Base-by-base conservation (phyloP, 2,797 vertebrate genomes). In the Echiichthys vipera region DNA sequence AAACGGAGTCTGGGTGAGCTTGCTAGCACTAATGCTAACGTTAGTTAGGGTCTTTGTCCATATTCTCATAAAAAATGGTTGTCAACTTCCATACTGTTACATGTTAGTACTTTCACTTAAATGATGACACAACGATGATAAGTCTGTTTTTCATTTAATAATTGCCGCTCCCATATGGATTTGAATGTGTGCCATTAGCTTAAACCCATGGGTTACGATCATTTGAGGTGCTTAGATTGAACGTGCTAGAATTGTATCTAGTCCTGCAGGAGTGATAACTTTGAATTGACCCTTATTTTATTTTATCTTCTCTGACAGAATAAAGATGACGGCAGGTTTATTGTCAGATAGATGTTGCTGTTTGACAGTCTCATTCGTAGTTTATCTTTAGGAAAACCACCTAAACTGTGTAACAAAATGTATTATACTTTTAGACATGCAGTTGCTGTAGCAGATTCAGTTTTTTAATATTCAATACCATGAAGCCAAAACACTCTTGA, bases 341-440 rank as follows among this genome's bases (percentile, higher is more conserved):
- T 30, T 54, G 13, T 32, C 24, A 24, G 13, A 14, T 68, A 22
- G 30, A n/a, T 46, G 27, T 47, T 13, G 9, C 14, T 53, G 63
- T 54, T 53, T 29, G 20, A 7, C 36, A 20, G 15, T 24, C 5
- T 64, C 18, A 39, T 29, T 39, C 32, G 39, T 40, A 10, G 27
- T 45, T 61, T 45, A 8, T 45, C 61, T 63, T 36, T 13, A 22
- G 47, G 53, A 39, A 49, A 53, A n/a, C 14, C 45, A 27, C 32
- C n/a, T 22, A 1, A 2, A 36, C 5, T 62, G 24, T 64, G 13
- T 13, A 32, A 7, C 13, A 18, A 46, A 14, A 43, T 46, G 4
- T 55, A 20, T 1, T 34, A 22, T 11, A 5, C 12, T 36, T 37
- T 18, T 9, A 58, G 18, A 24, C 53, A 15, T 25, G 0, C 46